A percentile compares a stretch with the other conserved stretches of the same genome.
These are phyloP conservation scores for Drosophila elegans DNA, from an alignment of 1,140 invertebrate species.

Conservation along the genomic window DNA sequence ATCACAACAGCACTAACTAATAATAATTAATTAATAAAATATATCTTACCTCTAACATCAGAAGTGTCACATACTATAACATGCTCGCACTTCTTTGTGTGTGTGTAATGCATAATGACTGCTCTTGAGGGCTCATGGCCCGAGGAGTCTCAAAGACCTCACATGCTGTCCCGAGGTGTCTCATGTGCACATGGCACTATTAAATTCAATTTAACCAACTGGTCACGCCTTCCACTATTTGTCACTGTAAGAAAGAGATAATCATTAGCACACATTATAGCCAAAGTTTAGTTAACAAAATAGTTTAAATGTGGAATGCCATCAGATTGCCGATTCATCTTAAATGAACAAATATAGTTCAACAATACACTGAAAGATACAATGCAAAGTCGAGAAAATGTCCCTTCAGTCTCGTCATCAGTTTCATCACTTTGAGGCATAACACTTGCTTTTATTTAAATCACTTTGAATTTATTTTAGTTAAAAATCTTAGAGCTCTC, in stretches of 20 bases:
- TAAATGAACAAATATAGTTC: conserved; percentile 71
- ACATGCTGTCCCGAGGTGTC: conserved; percentile 10
- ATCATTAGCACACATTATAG: background rate
- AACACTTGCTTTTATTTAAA: background rate
- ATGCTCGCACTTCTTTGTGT: no score
- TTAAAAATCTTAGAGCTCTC: background rate
- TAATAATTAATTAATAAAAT: background rate
- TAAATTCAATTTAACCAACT: conserved; percentile 6
- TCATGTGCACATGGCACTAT: conserved; percentile 5
- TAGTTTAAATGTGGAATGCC: conserved; percentile 20
- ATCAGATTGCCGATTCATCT: conserved; percentile 76
- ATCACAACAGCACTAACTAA: conserved; percentile 31
- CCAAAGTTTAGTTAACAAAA: background rate
- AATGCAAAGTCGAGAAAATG: conserved; percentile 50
- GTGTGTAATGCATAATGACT: no score
- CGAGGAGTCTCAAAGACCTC: background rate
- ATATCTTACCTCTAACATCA: conserved; percentile 11
- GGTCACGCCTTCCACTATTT: background rate
- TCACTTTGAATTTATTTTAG: background rate
- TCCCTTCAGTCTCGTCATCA: conserved; percentile 78
- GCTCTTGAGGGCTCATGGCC: background rate
- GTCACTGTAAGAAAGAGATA: conserved; percentile 27
- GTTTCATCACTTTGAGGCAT: conserved; percentile 70
- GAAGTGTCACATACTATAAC: background rate
- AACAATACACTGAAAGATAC: conserved; percentile 67